phyloP scores from a whole-genome alignment of 2,888 invertebrate species.

The Yponomeuta plumbellus region DNA sequence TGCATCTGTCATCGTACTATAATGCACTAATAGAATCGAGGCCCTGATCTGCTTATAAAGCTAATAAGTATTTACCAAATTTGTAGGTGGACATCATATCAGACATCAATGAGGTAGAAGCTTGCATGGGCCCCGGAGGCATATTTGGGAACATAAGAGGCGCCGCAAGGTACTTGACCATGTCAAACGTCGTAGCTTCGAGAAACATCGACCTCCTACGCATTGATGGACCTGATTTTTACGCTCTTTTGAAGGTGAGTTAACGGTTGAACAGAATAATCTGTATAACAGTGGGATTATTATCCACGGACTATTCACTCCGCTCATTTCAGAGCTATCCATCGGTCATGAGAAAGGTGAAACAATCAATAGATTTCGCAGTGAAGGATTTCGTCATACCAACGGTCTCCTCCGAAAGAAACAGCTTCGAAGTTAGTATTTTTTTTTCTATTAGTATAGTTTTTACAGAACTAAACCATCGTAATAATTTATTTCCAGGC shows the following conservation, averaged over 20 bases:
- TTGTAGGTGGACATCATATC: conserved; percentile 60
- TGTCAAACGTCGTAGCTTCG: conserved; percentile 64
- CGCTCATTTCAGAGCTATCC: conserved; percentile 60
- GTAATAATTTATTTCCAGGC: background rate
- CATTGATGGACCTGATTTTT: conserved; percentile 65
- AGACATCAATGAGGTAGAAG: conserved; percentile 60
- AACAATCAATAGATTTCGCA: conserved; percentile 49
- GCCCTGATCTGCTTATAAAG: too few species aligned
- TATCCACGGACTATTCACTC: background rate
- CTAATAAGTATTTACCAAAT: background rate
- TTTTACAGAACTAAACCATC: background rate
- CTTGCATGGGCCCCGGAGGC: conserved; percentile 70
- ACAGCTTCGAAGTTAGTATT: conserved; percentile 41
- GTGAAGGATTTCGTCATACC: conserved; percentile 67
- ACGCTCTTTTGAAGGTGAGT: conserved; percentile 58
- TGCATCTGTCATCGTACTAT: too few species aligned
- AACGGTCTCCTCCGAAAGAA: conserved; percentile 44
- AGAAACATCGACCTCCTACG: conserved; percentile 67
- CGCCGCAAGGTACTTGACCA: conserved; percentile 50
- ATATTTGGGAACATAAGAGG: conserved; percentile 71
- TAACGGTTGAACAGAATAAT: background rate
- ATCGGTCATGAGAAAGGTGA: conserved; percentile 59
- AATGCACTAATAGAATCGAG: too few species aligned
- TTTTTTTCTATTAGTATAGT: too few species aligned
- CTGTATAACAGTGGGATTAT: background rate